These are phyloP conservation scores for Atlantisia rogersi DNA, from an alignment of 2,113 vertebrate species.

Conservation along the genomic window DNA sequence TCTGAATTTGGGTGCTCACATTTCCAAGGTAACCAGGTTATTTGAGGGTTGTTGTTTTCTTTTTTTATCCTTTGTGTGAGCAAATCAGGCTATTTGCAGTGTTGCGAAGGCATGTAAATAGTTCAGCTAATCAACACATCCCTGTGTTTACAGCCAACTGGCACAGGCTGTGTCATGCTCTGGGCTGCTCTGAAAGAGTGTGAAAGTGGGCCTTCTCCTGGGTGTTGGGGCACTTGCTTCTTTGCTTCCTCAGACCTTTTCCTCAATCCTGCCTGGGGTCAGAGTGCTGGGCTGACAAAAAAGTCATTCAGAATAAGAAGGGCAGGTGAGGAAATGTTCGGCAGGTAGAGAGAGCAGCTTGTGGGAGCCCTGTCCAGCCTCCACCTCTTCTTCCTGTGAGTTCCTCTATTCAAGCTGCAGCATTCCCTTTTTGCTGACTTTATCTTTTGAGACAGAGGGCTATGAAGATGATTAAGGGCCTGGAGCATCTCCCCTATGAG, in stretches of 20 bases:
- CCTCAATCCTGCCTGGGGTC: not conserved
- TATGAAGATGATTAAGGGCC: no score
- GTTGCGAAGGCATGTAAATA: not conserved
- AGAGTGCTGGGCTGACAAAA: not conserved
- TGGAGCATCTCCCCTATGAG: no score
- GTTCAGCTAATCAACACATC: constrained; percentile 15
- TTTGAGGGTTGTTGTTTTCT: constrained; percentile 18
- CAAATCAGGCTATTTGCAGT: not conserved
- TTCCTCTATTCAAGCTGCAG: not conserved
- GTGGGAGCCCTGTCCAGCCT: not conserved
- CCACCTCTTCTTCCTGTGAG: accelerated
- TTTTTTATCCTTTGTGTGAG: not conserved
- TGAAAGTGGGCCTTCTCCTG: not conserved
- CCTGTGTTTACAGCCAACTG: not conserved
- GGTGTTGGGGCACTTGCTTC: not conserved
- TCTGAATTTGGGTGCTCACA: not conserved
- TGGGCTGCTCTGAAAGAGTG: not conserved
- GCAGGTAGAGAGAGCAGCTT: not conserved
- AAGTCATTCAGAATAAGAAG: not conserved
- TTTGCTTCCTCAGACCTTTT: not conserved
- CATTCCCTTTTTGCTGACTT: not conserved
- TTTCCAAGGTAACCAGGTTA: constrained; percentile 53
- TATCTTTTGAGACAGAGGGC: not conserved
- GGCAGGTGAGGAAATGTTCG: not conserved
- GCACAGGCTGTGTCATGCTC: not conserved